phyloP scores from a whole-genome alignment of 2,797 vertebrate species.

The Anguilla pacifica region DNA sequence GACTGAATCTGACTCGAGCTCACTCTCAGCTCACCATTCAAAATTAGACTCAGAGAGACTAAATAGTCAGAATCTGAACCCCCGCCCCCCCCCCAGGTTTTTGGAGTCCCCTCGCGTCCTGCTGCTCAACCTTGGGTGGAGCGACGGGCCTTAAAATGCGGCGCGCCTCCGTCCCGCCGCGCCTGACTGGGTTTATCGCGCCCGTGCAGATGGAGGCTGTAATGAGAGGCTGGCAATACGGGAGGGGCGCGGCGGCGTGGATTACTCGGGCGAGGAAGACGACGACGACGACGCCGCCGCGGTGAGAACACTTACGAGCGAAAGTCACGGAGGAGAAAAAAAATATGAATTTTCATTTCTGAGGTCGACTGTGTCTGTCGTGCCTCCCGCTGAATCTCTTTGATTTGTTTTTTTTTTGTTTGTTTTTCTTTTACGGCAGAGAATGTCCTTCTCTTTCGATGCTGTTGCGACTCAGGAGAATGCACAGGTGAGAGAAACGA shows the following conservation, averaged over 20 bases:
- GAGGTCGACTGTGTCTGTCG: neutral
- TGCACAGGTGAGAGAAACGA: slow-evolving; percentile 69
- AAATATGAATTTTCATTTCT: neutral
- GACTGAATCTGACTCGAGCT: neutral
- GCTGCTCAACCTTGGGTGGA: neutral
- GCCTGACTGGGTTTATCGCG: neutral
- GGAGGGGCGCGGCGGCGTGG: slow-evolving; percentile 59
- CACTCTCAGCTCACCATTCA: neutral
- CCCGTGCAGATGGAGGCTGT: slow-evolving; percentile 42
- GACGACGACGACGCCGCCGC: slow-evolving; percentile 40
- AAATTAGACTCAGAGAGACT: neutral
- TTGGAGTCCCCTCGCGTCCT: neutral
- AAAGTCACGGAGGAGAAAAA: neutral
- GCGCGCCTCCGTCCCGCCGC: neutral
- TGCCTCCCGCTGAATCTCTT: neutral
- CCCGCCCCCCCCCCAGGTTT: too few relatives aligned
- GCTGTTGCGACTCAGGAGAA: slow-evolving; percentile 64
- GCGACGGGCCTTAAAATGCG: neutral
- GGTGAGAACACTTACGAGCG: slow-evolving; percentile 52
- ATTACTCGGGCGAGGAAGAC: slow-evolving; percentile 56
- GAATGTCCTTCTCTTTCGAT: slow-evolving; percentile 68
- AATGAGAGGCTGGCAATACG: slow-evolving; percentile 41
- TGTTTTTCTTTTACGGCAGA: slow-evolving; percentile 46
- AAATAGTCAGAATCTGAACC: neutral
- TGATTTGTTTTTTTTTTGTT: neutral